Evolutionary conservation across 2,888 invertebrate species (phyloP).

Genomic region (Drosophila paranaensis): DNA sequence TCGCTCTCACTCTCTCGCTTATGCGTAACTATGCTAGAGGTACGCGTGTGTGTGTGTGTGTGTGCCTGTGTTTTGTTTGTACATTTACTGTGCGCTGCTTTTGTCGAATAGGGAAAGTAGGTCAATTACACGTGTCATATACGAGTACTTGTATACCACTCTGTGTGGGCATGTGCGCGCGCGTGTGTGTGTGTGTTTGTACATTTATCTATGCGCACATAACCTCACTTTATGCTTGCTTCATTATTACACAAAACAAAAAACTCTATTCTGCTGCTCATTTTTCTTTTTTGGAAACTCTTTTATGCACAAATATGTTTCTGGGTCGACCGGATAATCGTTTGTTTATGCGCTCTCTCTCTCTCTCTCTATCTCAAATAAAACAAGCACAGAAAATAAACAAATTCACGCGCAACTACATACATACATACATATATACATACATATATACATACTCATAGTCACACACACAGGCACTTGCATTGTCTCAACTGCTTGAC

Average conservation of each 20-base stretch:
- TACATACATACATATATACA: neutral
- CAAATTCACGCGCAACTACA: slow-evolving; percentile 7
- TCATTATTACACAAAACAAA: slow-evolving; percentile 20
- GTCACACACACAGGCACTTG: slow-evolving; percentile 14
- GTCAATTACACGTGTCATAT: slow-evolving; percentile 83
- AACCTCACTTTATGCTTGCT: slow-evolving; percentile 47
- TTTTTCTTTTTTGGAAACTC: slow-evolving; percentile 26
- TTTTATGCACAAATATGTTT: slow-evolving; percentile 49
- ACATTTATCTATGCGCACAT: slow-evolving; percentile 11
- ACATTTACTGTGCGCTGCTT: slow-evolving; percentile 38
- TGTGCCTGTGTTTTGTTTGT: slow-evolving; percentile 3
- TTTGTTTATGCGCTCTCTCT: slow-evolving; percentile 49
- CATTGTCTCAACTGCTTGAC: slow-evolving; percentile 23
- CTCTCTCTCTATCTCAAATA: slow-evolving; percentile 10
- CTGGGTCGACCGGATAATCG: slow-evolving; percentile 59
- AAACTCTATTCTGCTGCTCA: slow-evolving; percentile 31
- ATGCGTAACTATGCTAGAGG: slow-evolving; percentile 41
- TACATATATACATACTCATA: neutral
- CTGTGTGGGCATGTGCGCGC: neutral
- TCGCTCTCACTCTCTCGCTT: slow-evolving; percentile 7
- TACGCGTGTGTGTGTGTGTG: neutral
- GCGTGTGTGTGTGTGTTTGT: neutral
- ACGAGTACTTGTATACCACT: slow-evolving; percentile 34
- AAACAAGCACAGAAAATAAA: slow-evolving; percentile 17
- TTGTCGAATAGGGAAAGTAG: slow-evolving; percentile 81